These are phyloP conservation scores for Cettia cetti DNA, from an alignment of 2,113 vertebrate species.

Conservation along the genomic window DNA sequence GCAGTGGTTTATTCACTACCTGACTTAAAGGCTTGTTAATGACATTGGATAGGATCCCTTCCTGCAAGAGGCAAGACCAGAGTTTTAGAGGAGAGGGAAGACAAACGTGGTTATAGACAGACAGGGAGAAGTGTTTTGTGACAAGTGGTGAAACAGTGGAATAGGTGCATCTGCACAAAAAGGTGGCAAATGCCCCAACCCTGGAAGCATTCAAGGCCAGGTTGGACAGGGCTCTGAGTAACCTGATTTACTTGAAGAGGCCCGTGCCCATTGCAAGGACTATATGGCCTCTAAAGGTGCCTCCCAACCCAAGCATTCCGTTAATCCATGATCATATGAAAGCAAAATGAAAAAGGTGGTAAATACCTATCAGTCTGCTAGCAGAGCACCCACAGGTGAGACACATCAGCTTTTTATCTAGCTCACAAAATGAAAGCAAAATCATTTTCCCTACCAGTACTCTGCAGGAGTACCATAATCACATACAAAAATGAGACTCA, in stretches of 20 bases:
- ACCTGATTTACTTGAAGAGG: background rate
- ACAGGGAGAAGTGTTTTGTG: background rate
- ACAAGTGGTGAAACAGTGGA: background rate
- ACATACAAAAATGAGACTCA: constrained; percentile 20
- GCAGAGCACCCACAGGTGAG: background rate
- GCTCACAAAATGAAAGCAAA: constrained; percentile 37
- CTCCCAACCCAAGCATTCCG: background rate
- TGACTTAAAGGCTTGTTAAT: background rate
- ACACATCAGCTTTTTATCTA: background rate
- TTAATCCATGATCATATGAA: background rate
- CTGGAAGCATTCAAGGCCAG: background rate
- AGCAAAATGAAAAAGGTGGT: background rate
- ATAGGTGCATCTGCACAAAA: background rate
- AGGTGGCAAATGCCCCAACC: background rate
- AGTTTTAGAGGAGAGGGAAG: background rate
- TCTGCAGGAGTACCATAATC: constrained; percentile 21
- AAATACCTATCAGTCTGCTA: background rate
- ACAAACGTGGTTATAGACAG: accelerated
- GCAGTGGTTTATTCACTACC: background rate
- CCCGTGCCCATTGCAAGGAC: accelerated
- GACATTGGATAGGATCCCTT: background rate
- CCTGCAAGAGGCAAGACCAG: background rate
- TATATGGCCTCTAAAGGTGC: background rate
- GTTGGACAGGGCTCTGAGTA: background rate
- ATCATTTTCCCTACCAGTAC: constrained; percentile 32